Base-by-base conservation (phyloP, 2,888 invertebrate genomes). In the Phymatocera aterrima region DNA sequence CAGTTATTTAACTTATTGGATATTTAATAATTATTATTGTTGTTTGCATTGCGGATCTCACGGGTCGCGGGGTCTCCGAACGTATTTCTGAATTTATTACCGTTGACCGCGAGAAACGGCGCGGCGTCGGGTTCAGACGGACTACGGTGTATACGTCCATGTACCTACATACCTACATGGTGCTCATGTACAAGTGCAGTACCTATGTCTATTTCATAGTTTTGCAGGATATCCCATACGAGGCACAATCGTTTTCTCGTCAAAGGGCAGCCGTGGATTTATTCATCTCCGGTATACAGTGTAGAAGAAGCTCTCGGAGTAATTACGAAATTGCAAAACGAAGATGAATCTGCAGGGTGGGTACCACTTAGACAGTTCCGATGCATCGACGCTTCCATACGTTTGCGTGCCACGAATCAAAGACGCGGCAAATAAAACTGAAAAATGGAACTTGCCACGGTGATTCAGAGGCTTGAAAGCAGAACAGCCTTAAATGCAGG, bases 11-110 rank as follows among this genome's bases (percentile, higher is more conserved):
- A 88, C 85, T 87, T 87, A 87, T 87, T 87, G 86, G 86, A 85
- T 88, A 90, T 89, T 89, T 87, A 89, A 90, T 90, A 90, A 90
- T 90, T 89, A 90, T 90, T 90, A 90, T 90, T 90, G 89, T 90
- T 90, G 90, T 90, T 90, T 90, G 90, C 90, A 89, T 89, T 89
- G 86, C 88, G 82, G 82, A 83, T 85, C 83, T 83, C 82, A 82
- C 80, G 82, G 85, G 83, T 84, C 84, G 83, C 72, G 85, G 81
- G 84, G 84, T 85, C 75, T 57, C 60, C 81, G 83, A 89, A 90
- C 89, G 89, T 89, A 88, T 87, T 88, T 87, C 84, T 84, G 83
- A 87, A 90, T 90, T 90, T 90, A 90, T 90, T 90, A 88, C 90
- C 88, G 90, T 89, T 90, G 87, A 89, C 88, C 89, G 90, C 28